Base-by-base conservation (phyloP, 2,797 vertebrate species). In the Ptychobarbus kaznakovi region DNA sequence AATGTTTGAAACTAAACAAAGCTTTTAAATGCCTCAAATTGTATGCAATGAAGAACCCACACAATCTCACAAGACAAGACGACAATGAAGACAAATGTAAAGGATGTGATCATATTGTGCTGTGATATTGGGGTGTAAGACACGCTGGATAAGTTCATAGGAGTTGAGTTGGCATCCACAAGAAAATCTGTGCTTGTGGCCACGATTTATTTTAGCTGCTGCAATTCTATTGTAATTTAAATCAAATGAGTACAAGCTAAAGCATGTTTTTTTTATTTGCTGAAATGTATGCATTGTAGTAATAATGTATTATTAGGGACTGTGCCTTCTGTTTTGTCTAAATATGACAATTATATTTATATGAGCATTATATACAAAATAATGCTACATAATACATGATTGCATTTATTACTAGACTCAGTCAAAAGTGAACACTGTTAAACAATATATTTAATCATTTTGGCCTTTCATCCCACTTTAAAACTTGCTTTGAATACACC, bases 361-460 rank as follows among this genome's bases (percentile, higher is more conserved):
- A n/a, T n/a, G 68, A 88, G 40, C 68, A 63, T 44, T 51, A 69
- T 44, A 80, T 61, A n/a, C 61, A 49, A 38, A 85, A 68, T 16
- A 6, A 66, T 38, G 80, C 72, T 28, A 53, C 11, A 42, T 7
- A 6, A 35, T 79, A 20, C n/a, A 70, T 20, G 58, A 78, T 25
- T 1, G 2, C 5, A 56, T 8, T 58, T 58, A 63, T 63, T 10
- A 32, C 18, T n/a, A 77, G 12, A 53, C 40, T 15, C 22, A 13
- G 18, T 70, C 38, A 44, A n/a, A 79, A n/a, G 28, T 68, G 6
- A 68, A 66, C 15, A 66, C 28, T 65, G 28, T 65, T 65, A 11
- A 58, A 58, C 56, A 15, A 46, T 28, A 58, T 53, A 32, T 56
- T 15, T 7, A 68, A 68, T 32, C 1, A 22, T 75, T 75, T 49